Base-by-base conservation (phyloP, 2,797 vertebrate genomes). In the Tadarida brasiliensis region DNA sequence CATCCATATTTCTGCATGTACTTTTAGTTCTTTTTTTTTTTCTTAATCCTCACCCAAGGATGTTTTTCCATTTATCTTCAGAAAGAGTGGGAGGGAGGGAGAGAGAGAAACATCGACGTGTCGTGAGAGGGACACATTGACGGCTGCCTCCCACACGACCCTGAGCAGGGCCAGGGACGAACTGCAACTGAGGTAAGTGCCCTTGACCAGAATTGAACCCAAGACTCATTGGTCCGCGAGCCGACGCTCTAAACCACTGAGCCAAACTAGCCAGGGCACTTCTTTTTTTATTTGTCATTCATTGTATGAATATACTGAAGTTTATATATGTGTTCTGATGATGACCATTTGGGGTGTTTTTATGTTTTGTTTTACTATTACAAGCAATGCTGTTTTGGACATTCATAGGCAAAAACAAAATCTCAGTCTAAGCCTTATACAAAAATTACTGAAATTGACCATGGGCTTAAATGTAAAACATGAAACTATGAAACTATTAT, bases 381-480 rank as follows among this genome's bases (percentile, higher is more conserved):
- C 82, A 84, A 80, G 35, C 16, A 83, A 22, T 70, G 39, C 19
- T 87, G 2, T 77, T 67, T 51, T 84, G 28, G 39, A 81, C 1
- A 30, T 74, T 76, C 67, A 56, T 28, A 83, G 51, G 33, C 17
- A 30, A 35, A 88, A 87, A 77, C n/a, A 87, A 77, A 35, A 68
- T 85, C 16, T 68, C 39, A 39, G 6, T 80, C 73, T 96, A 76
- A 90, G 1, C 17, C 12, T 10, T n/a, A 83, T 33, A 33, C 2
- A 74, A 87, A 90, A 87, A 35, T 68, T 87, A 83, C 17, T 87
- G 61, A 57, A 96, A 44, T 49, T 35, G 30, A 85, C n/a, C 11
- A 26, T 54, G 49, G 5, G 7, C 49, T 77, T 54, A 51, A n/a
- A 76, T 76, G 47, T 54, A 30, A 76, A 76, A 76, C 47, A 74